Evolutionary conservation across 1,140 invertebrate species (phyloP).

Genomic region (Rhyacophila brunnea): DNA sequence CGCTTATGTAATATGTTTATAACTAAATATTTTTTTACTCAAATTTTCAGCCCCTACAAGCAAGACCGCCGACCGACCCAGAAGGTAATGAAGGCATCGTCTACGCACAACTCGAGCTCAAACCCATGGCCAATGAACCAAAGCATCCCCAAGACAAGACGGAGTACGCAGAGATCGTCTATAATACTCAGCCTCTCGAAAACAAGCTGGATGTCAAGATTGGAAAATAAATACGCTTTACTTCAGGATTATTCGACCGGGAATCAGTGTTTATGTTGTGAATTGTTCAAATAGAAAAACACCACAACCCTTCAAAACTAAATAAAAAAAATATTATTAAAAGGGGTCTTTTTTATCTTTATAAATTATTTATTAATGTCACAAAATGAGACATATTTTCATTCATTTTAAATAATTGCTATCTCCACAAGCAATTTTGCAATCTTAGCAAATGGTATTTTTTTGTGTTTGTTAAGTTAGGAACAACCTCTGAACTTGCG

Average conservation of each 20-base stretch:
- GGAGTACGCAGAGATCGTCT: conserved; percentile 64
- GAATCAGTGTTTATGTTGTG: too few relatives aligned
- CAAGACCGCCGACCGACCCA: conserved; percentile 4
- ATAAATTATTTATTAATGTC: too few relatives aligned
- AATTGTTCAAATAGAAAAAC: too few relatives aligned
- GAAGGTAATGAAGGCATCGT: conserved; percentile 53
- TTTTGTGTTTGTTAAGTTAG: too few relatives aligned
- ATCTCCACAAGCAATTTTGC: too few relatives aligned
- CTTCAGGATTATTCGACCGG: background rate
- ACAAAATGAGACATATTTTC: too few relatives aligned
- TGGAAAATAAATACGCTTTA: conserved; percentile 2
- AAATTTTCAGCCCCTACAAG: conserved; percentile 28
- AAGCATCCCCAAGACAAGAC: conserved; percentile 53
- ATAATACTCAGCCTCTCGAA: conserved; percentile 37
- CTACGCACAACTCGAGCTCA: conserved; percentile 60
- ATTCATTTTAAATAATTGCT: too few relatives aligned
- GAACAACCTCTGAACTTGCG: too few relatives aligned
- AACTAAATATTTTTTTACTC: background rate
- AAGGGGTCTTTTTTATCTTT: too few relatives aligned
- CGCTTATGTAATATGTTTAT: background rate
- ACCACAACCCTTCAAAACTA: too few relatives aligned
- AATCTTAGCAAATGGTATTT: too few relatives aligned
- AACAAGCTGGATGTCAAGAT: conserved; percentile 26
- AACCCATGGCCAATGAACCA: conserved; percentile 39
- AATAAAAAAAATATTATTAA: too few relatives aligned